Evolutionary conservation across 2,113 vertebrate species (phyloP).

Genomic region (Mohoua ochrocephala): DNA sequence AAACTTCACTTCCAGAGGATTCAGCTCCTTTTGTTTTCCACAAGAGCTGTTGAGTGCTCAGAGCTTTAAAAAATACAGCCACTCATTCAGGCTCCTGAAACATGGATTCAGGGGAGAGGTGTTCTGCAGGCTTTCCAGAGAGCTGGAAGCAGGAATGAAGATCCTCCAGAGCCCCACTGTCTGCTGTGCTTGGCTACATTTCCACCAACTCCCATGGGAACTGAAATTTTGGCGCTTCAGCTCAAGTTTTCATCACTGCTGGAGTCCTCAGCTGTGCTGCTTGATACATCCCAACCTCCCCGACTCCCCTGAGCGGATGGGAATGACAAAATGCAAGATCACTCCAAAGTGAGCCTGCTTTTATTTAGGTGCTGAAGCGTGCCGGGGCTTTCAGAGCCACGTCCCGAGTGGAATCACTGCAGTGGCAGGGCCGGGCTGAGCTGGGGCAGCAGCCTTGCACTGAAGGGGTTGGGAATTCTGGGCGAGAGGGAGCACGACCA

Average conservation of each 20-base stretch:
- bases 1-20: background rate
- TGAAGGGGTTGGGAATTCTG: fast-evolving
- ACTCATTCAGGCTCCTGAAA: background rate
- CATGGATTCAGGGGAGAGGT: background rate
- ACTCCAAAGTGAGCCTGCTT: background rate
- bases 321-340: background rate
- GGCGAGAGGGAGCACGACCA: fast-evolving
- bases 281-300: background rate
- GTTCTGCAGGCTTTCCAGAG: background rate
- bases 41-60: background rate
- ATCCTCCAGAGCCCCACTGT: background rate
- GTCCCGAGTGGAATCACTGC: fast-evolving
- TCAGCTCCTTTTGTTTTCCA: slow-evolving; percentile 16
- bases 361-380: background rate
- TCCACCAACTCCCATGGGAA: background rate
- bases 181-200: background rate
- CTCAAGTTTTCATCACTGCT: background rate
- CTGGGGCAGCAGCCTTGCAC: fast-evolving
- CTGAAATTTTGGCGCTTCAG: background rate
- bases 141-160: background rate
- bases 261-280: background rate
- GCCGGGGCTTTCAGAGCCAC: background rate
- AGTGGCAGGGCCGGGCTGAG: background rate
- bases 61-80: background rate
- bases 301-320: fast-evolving